Evolutionary conservation across 2,797 vertebrate genomes (phyloP).

Genomic region (Capromys pilorides): DNA sequence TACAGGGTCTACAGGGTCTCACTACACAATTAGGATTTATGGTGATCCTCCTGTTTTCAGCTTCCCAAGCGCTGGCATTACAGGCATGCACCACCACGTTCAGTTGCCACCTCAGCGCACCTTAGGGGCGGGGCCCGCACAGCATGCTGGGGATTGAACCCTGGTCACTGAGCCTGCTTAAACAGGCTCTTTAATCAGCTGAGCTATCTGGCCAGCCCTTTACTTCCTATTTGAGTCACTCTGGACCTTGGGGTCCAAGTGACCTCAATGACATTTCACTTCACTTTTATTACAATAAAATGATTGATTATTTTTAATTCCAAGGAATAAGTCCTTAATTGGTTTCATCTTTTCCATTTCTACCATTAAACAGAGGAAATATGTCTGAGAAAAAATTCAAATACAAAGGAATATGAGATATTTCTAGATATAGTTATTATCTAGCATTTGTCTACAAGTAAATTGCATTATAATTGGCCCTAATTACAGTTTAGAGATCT

Average conservation of each 20-base stretch:
- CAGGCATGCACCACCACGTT: too few species aligned
- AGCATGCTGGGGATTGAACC: too few species aligned
- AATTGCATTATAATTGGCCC: slow-evolving; percentile 60
- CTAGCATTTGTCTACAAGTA: not conserved
- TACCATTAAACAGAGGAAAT: slow-evolving; percentile 60
- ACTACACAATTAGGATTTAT: too few species aligned
- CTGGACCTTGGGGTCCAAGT: not conserved
- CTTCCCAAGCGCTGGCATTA: too few species aligned
- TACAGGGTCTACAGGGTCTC: too few species aligned
- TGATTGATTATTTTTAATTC: slow-evolving; percentile 54
- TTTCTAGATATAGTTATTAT: slow-evolving; percentile 12
- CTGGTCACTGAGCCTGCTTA: too few species aligned
- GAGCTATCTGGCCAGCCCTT: too few species aligned
- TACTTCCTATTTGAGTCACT: not conserved
- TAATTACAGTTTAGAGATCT: slow-evolving; percentile 58
- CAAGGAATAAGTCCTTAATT: slow-evolving; percentile 59
- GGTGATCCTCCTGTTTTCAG: too few species aligned
- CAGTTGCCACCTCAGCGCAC: too few species aligned
- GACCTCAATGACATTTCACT: slow-evolving; percentile 32
- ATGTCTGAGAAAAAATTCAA: slow-evolving; percentile 51
- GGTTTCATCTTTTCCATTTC: slow-evolving; percentile 44
- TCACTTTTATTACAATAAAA: slow-evolving; percentile 20
- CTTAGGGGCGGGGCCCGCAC: too few species aligned
- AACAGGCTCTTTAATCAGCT: too few species aligned
- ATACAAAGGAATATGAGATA: slow-evolving; percentile 21